Conservation (phyloP, 2,888 invertebrate species). For the Drosophila pseudotalamancana region DNA sequence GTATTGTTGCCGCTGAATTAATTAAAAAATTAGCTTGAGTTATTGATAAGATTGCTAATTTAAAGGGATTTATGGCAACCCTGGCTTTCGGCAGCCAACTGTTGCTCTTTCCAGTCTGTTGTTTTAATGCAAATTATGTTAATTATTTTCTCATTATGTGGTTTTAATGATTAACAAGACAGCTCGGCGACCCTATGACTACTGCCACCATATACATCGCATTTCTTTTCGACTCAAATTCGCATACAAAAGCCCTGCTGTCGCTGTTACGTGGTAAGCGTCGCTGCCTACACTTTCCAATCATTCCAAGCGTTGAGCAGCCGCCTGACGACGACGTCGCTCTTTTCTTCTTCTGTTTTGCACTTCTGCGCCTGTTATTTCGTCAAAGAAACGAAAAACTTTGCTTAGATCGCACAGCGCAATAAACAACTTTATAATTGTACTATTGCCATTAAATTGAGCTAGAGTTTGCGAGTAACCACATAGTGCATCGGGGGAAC, state of each 20-base stretch:
- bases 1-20: no score
- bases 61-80: constrained; percentile 22
- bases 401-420: constrained; percentile 14
- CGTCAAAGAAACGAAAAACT: constrained; percentile 20
- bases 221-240: constrained; percentile 44
- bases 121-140: constrained; percentile 31
- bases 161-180: neutral
- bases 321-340: constrained; percentile 8
- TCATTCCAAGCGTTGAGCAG: constrained; percentile 42
- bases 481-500: constrained; percentile 2
- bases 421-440: constrained; percentile 34
- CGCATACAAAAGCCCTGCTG: constrained; percentile 53
- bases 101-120: constrained; percentile 40
- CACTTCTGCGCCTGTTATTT: constrained; percentile 18
- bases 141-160: constrained; percentile 7
- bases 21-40: neutral
- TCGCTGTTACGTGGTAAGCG: constrained; percentile 63
- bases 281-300: constrained; percentile 51
- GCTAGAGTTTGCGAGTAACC: neutral
- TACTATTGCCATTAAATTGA: neutral
- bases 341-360: constrained; percentile 22
- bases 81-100: constrained; percentile 46
- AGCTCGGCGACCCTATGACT: constrained; percentile 35
- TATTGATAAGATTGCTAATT: neutral
- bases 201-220: constrained; percentile 19